Percentiles rank a stretch among this genome's conserved stretches.
Conservation (phyloP, 2,113 vertebrate genomes). For the Puffinus mauretanicus region DNA sequence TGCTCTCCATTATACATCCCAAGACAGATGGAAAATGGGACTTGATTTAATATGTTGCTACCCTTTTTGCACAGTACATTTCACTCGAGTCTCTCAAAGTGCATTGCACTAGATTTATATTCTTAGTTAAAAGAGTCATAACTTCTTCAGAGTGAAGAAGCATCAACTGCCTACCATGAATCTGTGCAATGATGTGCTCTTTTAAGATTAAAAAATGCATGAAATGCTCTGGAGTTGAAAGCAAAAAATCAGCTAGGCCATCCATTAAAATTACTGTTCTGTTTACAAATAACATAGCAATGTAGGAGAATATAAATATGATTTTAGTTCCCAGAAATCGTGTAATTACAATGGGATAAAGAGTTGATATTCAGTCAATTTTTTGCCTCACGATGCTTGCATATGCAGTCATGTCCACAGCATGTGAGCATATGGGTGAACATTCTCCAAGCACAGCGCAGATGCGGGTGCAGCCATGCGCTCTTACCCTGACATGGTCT, state of each 20-base stretch:
- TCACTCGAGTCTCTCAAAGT: neutral
- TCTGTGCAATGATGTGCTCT: neutral
- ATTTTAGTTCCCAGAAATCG: neutral
- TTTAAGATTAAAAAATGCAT: neutral
- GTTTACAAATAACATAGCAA: neutral
- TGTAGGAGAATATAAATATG: neutral
- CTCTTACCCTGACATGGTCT: neutral
- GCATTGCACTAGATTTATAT: neutral
- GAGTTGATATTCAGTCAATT: neutral
- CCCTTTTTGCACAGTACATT: neutral
- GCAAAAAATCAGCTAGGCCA: neutral
- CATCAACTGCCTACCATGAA: neutral
- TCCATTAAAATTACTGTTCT: neutral
- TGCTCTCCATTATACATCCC: neutral
- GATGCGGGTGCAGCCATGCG: neutral
- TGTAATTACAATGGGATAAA: neutral
- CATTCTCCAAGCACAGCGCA: fast-evolving
- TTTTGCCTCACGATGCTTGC: neutral
- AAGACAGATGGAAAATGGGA: neutral
- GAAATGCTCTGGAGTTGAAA: neutral
- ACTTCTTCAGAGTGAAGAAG: neutral
- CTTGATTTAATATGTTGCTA: neutral
- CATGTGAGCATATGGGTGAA: neutral
- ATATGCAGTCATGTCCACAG: neutral
- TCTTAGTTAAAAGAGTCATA: neutral